phyloP scores from a whole-genome alignment of 2,797 vertebrate genomes.

The Arnoldichthys spilopterus region DNA sequence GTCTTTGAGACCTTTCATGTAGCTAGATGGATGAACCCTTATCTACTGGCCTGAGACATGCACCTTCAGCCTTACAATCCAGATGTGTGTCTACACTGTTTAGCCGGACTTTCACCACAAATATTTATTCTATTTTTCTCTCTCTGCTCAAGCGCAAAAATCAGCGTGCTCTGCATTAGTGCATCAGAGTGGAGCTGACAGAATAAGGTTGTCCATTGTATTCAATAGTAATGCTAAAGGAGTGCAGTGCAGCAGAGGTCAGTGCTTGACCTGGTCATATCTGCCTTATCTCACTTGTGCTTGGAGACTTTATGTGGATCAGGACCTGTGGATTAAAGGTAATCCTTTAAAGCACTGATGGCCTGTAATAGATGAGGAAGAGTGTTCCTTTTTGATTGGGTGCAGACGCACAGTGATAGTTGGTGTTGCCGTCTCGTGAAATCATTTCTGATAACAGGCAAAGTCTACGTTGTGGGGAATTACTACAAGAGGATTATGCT shows the following conservation, averaged over 20 bases:
- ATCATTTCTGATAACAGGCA: background rate
- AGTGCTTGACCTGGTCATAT: constrained; percentile 38
- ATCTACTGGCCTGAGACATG: background rate
- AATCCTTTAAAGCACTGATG: constrained; percentile 43
- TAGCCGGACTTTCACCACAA: constrained; percentile 53
- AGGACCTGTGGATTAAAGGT: constrained; percentile 45
- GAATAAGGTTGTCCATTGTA: constrained; percentile 15
- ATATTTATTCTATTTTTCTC: constrained; percentile 61
- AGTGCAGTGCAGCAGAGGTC: background rate
- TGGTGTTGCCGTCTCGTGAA: background rate
- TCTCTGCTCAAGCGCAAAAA: background rate
- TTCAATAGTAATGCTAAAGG: constrained; percentile 6
- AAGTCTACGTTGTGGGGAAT: background rate
- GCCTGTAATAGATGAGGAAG: constrained; percentile 6
- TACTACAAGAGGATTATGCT: background rate
- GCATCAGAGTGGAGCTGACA: constrained; percentile 29
- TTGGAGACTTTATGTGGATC: constrained; percentile 38
- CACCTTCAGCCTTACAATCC: constrained; percentile 27
- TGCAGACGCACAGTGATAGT: background rate
- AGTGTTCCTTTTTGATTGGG: background rate
- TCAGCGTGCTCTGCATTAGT: background rate
- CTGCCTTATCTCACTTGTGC: constrained; percentile 21
- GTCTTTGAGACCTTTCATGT: background rate
- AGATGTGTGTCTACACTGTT: constrained; percentile 65
- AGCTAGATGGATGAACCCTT: background rate